A percentile compares a stretch with the other conserved stretches of the same genome.
Evolutionary conservation across 1,140 invertebrate species (phyloP).

Genomic region (Plectrocnemia conspersa): DNA sequence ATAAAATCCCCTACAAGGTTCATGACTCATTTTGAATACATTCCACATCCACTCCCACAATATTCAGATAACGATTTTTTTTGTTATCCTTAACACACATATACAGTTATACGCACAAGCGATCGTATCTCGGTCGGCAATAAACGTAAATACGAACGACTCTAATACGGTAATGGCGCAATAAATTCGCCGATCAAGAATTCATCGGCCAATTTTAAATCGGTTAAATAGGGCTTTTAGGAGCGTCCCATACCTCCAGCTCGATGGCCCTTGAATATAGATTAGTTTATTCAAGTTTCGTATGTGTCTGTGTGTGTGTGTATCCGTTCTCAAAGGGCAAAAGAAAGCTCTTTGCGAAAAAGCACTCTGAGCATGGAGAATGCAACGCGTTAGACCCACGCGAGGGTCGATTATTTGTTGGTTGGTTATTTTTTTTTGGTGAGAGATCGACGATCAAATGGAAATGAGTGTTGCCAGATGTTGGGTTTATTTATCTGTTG

Average conservation of each 20-base stretch:
- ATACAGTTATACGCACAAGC: too few species aligned
- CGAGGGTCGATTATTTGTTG: conserved; percentile 26
- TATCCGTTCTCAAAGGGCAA: too few species aligned
- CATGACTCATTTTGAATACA: neutral
- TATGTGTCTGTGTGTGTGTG: conserved; percentile 1
- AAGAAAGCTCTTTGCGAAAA: conserved; percentile 24
- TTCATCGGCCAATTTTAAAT: conserved; percentile 31
- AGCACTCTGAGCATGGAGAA: conserved; percentile 19
- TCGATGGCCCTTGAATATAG: conserved; percentile 19
- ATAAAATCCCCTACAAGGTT: neutral
- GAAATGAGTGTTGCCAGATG: conserved; percentile 15
- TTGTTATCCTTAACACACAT: too few species aligned
- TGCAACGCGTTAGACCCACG: conserved; percentile 24
- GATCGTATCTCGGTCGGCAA: too few species aligned
- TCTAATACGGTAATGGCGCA: neutral
- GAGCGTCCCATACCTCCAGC: too few species aligned
- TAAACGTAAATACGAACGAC: conserved; percentile 6
- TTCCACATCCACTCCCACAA: too few species aligned
- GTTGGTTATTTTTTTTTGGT: too few species aligned
- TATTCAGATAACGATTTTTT: too few species aligned
- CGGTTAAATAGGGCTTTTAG: conserved; percentile 27
- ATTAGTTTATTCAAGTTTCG: conserved; percentile 26
- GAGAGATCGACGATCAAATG: conserved; percentile 1
- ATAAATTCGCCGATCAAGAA: conserved; percentile 24
- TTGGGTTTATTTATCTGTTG: neutral